Evolutionary conservation across 2,797 vertebrate genomes (phyloP), one percentile per base, ranked within the genome.

Genomic region (Pelobates cultripes): DNA sequence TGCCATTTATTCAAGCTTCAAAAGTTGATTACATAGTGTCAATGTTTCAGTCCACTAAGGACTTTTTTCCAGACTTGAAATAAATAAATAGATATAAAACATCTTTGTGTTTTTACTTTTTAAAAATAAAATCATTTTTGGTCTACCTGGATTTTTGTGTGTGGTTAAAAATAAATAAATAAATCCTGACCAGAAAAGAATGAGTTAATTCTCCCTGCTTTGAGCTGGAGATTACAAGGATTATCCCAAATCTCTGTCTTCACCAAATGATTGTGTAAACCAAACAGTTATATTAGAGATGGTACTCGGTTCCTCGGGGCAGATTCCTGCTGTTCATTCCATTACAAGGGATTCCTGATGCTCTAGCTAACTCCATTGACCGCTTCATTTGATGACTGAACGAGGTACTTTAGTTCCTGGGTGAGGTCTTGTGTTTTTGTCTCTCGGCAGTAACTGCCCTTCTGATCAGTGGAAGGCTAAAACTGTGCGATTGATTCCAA

Each of bases 171-270:
- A 28, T 1, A 28, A 28, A 28, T n/a, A n/a, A n/a, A n/a, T n/a
- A 28, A 28, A 28, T 28, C 28, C 28, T 28, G 5, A 51, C 13
- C 55, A 14, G 55, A 12, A n/a, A n/a, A 28, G 4, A 28, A 7
- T 8, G 53, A 40, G 72, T 73, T 60, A 73, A 57, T 73, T 17
- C 42, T 64, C 67, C 67, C 13, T 42, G 68, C 42, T 66, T 4
- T 78, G 71, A 78, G 63, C 81, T 68, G 75, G 64, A 14, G 81
- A 83, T 83, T 83, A 83, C 47, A 69, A 64, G 81, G 81, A 83
- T 83, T 83, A 83, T 43, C 67, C 64, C 17, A 75, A 79, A 79
- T 40, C 81, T 63, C 71, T 83, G 40, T 79, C 64, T 83, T 78
- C 73, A 78, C 73, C 69, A 57, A 78, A 41, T 83, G 81, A 78